phyloP scores from a whole-genome alignment of 2,888 invertebrate species.

The Limenitis camilla region DNA sequence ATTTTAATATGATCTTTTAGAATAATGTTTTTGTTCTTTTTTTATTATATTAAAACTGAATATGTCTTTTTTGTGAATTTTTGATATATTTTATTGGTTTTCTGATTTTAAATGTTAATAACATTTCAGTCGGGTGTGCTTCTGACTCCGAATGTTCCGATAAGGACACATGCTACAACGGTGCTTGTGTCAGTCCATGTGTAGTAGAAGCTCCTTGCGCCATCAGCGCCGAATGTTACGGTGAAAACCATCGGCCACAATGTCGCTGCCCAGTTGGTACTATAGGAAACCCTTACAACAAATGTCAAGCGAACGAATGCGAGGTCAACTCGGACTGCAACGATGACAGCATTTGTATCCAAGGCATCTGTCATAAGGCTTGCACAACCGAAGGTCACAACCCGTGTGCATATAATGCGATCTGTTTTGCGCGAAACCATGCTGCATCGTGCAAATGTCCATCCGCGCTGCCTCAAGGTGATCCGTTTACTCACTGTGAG shows the following conservation, averaged over 20 bases:
- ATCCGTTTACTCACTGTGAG: constrained; percentile 85
- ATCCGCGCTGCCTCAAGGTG: constrained; percentile 83
- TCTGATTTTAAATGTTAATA: too few species aligned
- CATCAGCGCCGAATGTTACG: constrained; percentile 88
- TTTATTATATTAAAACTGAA: too few species aligned
- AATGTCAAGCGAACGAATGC: constrained; percentile 86
- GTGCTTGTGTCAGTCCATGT: constrained; percentile 88
- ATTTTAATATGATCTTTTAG: too few species aligned
- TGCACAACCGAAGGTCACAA: constrained; percentile 78
- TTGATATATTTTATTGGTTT: too few species aligned
- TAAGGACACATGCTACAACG: constrained; percentile 87
- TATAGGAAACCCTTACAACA: constrained; percentile 85
- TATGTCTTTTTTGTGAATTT: too few species aligned
- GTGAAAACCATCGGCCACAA: constrained; percentile 83
- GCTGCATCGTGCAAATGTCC: constrained; percentile 89
- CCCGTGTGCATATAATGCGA: constrained; percentile 88
- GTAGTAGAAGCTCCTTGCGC: constrained; percentile 86
- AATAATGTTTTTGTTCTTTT: too few species aligned
- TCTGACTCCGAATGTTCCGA: constrained; percentile 87
- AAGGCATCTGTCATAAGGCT: constrained; percentile 85
- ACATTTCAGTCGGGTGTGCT: constrained; percentile 83
- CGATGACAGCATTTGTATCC: constrained; percentile 80
- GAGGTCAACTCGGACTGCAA: constrained; percentile 86
- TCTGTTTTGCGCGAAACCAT: constrained; percentile 87
- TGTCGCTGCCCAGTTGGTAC: constrained; percentile 86